Base-by-base conservation (phyloP, 2,888 invertebrate species). In the Portevinia maculata region DNA sequence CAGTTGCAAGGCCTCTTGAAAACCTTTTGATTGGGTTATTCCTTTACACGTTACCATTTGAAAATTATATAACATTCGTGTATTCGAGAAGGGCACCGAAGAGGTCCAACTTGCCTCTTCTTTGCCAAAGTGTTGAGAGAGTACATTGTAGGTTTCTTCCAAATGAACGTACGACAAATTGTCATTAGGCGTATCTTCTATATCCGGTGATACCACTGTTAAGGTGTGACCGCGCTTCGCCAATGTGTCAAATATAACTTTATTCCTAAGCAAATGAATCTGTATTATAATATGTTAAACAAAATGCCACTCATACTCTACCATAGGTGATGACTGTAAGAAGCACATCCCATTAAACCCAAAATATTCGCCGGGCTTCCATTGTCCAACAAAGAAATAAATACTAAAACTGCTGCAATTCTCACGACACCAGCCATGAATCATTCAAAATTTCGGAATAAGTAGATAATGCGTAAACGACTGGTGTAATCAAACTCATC, bases 1-100 rank as follows among this genome's bases (percentile, higher is more conserved):
- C 76, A 89, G 87, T 24, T 87, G 84, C 48, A 86, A 60, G 3
- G 88, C 73, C 15, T 57, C 64, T 34, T 86, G 57, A 15, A 88
- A 85, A 1, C 88, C 88, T 8, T 87, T 85, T 0, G 88, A 85
- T 37, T 84, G 34, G 0, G 84, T 7, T 1, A 59, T 69, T 0
- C 84, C 85, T 11, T 62, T 50, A 59, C 86, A 86, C 11, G 65
- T 39, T 0, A 59, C 41, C 50, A 76, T 44, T 30, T 60, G 53
- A 48, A 64, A 86, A 13, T 71, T 59, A 28, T 74, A 74, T 1
- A 79, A 15, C 8, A 73, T 28, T 1, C 48, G 11, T 3, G 84
- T 32, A 41, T 70, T 69, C 3, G 59, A 34, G 3, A 75, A 48
- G 17, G 50, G 60, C 9, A 46, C 60, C 3, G 6, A n/a, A 6